A percentile compares a stretch with the other conserved stretches of the same genome.
These are phyloP conservation scores for Python bivittatus DNA, from an alignment of 2,113 vertebrate genomes.

Conservation along the genomic window DNA sequence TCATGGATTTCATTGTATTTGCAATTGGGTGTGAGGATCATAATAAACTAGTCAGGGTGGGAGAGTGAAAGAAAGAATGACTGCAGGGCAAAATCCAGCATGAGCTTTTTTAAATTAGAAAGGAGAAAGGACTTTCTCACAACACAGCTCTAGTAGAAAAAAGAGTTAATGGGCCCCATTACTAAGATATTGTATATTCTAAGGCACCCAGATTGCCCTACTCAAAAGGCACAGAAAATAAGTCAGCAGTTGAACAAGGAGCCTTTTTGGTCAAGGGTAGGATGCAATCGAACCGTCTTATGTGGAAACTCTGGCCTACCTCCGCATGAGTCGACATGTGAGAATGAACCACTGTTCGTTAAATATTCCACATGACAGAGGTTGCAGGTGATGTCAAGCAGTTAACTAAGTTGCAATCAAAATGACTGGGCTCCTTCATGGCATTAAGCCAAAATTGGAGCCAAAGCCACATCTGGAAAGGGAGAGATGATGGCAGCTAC, in stretches of 20 bases:
- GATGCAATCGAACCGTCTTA: background rate
- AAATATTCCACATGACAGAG: too few species aligned
- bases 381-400: too few species aligned
- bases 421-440: too few species aligned
- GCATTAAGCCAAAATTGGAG: too few species aligned
- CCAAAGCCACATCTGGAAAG: too few species aligned
- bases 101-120: constrained; percentile 23
- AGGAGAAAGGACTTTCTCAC: constrained; percentile 31
- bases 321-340: too few species aligned
- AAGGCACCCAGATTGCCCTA: constrained; percentile 60
- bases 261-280: too few species aligned
- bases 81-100: constrained; percentile 3
- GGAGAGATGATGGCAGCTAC: too few species aligned
- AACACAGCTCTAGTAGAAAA: constrained; percentile 36
- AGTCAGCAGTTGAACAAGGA: background rate
- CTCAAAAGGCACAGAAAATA: background rate
- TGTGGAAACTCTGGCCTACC: background rate
- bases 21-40: constrained; percentile 21
- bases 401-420: too few species aligned
- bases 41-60: background rate
- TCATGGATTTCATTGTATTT: constrained; percentile 54
- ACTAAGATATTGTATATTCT: constrained; percentile 38
- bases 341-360: too few species aligned
- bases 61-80: background rate
- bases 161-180: constrained; percentile 44